Base-by-base conservation (phyloP, 2,113 vertebrate genomes). In the Otolemur garnettii region DNA sequence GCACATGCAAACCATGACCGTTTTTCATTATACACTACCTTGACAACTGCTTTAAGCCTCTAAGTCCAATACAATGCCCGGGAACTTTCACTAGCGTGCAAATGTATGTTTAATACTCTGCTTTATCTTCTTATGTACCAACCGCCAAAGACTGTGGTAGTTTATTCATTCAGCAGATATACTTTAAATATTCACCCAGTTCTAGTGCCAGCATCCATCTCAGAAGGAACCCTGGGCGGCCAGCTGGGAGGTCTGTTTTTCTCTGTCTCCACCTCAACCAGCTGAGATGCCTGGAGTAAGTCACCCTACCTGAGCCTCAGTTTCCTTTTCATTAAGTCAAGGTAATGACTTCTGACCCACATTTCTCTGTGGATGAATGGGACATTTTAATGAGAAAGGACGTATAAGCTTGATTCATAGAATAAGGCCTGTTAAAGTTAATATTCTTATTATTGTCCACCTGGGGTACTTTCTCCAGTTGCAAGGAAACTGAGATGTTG, bases 21-120 rank as follows among this genome's bases (percentile, higher is more conserved):
- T 95, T 95, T 96, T 82, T 96, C 95, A 96, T 95, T 93, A 84
- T 24, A 91, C 64, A 74, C n/a, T n/a, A 74, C 33, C 93, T 81
- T 87, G 93, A 96, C 68, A 94, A 60, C 79, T 53, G 80, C 55
- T 57, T 45, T 87, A 68, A 94, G 84, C 86, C 45, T 89, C 18
- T 68, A n/a, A 77, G 59, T 74, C 45, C 78, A 79, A n/a, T 21
- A 91, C 79, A 92, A 71, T 80, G 50, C 50, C 59, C 28, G 53
- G 90, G 59, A 82, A 95, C 89, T 90, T 93, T n/a, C 72, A 18
- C 38, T 15, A 64, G 22, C 69, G 50, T 72, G 71, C 74, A 60
- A 4, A 53, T 42, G 68, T 78, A 74, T 91, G 83, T 81, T 96
- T 95, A 96, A 96, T 82, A 95, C 38, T 90, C 93, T 84, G 71